Percentiles rank a stretch among this genome's conserved stretches.
phyloP scores from a whole-genome alignment of 2,888 invertebrate genomes.

The Parelbella ahira region DNA sequence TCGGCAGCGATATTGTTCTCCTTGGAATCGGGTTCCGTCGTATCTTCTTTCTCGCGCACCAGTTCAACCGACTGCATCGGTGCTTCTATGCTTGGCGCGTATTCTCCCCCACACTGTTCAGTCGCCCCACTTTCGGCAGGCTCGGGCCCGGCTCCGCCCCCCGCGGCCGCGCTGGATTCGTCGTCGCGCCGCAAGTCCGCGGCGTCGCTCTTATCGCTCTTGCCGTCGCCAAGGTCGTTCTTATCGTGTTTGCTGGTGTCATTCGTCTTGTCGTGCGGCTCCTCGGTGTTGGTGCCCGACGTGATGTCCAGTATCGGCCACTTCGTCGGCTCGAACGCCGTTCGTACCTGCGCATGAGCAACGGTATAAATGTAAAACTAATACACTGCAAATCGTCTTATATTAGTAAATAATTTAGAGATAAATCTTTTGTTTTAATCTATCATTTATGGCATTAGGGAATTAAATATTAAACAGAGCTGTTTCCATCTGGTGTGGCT shows the following conservation, averaged over 20 bases:
- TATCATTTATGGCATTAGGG: no score
- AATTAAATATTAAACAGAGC: no score
- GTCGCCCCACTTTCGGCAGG: no score
- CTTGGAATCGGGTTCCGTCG: constrained; percentile 8
- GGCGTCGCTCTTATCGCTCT: constrained; percentile 15
- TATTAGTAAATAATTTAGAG: no score
- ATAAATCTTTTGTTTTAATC: no score
- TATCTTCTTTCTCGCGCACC: constrained; percentile 16
- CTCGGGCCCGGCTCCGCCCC: no score
- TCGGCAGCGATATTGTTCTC: constrained; percentile 15
- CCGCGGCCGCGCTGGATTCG: no score
- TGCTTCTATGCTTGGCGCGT: constrained; percentile 58
- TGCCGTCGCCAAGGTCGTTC: constrained; percentile 6
- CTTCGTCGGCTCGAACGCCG: constrained; percentile 88
- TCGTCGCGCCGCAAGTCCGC: no score
- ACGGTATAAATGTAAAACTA: no score
- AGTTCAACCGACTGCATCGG: no score
- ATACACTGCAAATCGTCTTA: no score
- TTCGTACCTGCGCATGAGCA: constrained; percentile 93
- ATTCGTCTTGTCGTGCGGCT: constrained; percentile 31
- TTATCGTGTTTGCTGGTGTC: constrained; percentile 20
- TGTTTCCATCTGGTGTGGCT: no score
- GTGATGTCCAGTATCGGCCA: constrained; percentile 91
- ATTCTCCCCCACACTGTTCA: constrained; percentile 31
- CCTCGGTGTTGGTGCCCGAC: constrained; percentile 39